Conservation (phyloP, 2,113 vertebrate species). For the Cynoglossus semilaevis region DNA sequence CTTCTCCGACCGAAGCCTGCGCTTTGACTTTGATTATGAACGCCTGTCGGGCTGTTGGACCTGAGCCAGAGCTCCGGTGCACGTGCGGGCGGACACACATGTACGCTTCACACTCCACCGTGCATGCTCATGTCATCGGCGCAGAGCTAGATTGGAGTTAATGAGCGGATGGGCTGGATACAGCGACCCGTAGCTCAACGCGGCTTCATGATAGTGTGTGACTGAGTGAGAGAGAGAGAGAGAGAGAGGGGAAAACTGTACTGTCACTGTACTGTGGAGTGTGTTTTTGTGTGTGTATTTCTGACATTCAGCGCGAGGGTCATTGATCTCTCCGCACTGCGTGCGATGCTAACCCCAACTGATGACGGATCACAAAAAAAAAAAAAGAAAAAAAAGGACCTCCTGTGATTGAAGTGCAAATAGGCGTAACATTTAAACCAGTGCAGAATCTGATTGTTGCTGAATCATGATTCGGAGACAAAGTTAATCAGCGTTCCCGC, state of each 20-base stretch:
- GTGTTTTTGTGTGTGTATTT: not conserved
- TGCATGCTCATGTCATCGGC: constrained; percentile 40
- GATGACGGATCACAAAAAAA: not conserved
- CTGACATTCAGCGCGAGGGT: not conserved
- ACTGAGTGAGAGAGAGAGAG: constrained; percentile 21
- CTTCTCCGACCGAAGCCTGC: not conserved
- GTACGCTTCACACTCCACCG: not conserved
- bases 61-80: not conserved
- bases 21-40: constrained; percentile 24
- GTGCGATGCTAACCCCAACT: constrained; percentile 17
- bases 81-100: not conserved
- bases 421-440: not conserved
- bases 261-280: not conserved
- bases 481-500: not conserved
- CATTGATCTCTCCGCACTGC: constrained; percentile 9
- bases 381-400: not conserved
- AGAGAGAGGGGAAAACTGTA: too few relatives aligned
- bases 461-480: constrained; percentile 14
- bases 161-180: constrained; percentile 42
- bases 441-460: constrained; percentile 8
- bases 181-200: constrained; percentile 37
- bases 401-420: constrained; percentile 25
- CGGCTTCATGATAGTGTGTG: constrained; percentile 41
- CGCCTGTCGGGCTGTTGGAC: constrained; percentile 14
- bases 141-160: constrained; percentile 51